Conservation (phyloP, 2,888 invertebrate species). For the Platynereis dumerilii region DNA sequence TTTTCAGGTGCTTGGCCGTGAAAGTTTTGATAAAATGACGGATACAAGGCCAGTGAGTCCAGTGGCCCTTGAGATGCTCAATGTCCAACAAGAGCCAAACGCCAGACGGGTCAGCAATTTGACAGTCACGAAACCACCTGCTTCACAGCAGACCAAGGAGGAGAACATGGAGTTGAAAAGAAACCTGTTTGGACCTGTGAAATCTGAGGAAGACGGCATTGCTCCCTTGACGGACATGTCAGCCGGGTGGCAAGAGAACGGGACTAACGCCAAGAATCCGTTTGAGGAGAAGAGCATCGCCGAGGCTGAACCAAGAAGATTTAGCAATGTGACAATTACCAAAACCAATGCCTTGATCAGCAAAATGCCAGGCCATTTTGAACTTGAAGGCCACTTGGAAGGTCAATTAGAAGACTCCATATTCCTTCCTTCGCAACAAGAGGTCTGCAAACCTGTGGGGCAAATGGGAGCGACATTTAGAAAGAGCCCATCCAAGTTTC, state of each 20-base stretch:
- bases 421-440: too few relatives aligned
- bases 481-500: too few relatives aligned
- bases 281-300: slow-evolving; percentile 15
- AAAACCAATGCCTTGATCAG: slow-evolving; percentile 39
- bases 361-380: slow-evolving; percentile 45
- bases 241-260: too few relatives aligned
- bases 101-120: slow-evolving; percentile 12
- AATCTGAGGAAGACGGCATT: too few relatives aligned
- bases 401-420: slow-evolving; percentile 30
- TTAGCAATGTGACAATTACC: slow-evolving; percentile 9
- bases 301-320: slow-evolving; percentile 3
- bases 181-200: not conserved
- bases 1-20: too few relatives aligned
- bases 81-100: not conserved
- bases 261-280: too few relatives aligned
- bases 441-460: too few relatives aligned
- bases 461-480: too few relatives aligned
- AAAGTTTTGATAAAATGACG: too few relatives aligned
- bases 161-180: slow-evolving; percentile 6
- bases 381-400: slow-evolving; percentile 43
- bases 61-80: too few relatives aligned
- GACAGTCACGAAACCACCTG: slow-evolving; percentile 13
- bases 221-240: too few relatives aligned
- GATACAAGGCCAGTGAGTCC: too few relatives aligned
- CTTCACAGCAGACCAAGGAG: not conserved